Conservation (phyloP, 2,888 invertebrate species). For the Limnephilus marmoratus region DNA sequence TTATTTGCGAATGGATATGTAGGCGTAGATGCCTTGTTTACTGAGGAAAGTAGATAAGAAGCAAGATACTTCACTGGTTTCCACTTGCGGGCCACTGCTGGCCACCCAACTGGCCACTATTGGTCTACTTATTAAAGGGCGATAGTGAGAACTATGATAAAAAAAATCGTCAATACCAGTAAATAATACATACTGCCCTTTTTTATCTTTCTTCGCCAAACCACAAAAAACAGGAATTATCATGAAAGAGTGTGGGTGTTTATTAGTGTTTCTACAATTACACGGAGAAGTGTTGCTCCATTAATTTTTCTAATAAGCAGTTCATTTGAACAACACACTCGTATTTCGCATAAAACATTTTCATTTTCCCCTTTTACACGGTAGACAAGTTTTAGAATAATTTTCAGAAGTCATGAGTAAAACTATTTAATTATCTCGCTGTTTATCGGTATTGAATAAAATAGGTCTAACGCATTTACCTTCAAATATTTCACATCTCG, state of each 20-base stretch:
- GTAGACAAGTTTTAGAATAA: too few relatives aligned
- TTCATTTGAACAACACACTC: too few relatives aligned
- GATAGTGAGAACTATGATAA: not conserved
- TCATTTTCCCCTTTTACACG: too few relatives aligned
- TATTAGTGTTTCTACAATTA: not conserved
- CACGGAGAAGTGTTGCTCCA: not conserved
- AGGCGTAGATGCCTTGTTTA: not conserved
- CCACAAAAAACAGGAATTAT: not conserved
- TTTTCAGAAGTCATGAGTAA: too few relatives aligned
- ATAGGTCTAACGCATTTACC: too few relatives aligned
- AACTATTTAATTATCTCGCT: too few relatives aligned
- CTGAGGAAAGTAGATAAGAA: slow-evolving; percentile 2
- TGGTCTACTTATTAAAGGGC: not conserved
- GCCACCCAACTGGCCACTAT: not conserved
- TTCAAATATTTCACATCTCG: too few relatives aligned
- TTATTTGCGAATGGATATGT: not conserved
- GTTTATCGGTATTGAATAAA: too few relatives aligned
- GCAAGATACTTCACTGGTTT: not conserved
- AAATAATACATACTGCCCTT: too few relatives aligned
- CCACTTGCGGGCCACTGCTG: not conserved
- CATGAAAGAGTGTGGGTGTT: not conserved
- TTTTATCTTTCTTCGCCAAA: not conserved
- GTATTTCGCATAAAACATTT: too few relatives aligned
- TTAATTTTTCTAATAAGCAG: too few relatives aligned
- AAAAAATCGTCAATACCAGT: not conserved